A percentile compares a stretch with the other conserved stretches of the same genome.
phyloP scores from a whole-genome alignment of 1,140 invertebrate genomes.

The Helicoverpa armigera region DNA sequence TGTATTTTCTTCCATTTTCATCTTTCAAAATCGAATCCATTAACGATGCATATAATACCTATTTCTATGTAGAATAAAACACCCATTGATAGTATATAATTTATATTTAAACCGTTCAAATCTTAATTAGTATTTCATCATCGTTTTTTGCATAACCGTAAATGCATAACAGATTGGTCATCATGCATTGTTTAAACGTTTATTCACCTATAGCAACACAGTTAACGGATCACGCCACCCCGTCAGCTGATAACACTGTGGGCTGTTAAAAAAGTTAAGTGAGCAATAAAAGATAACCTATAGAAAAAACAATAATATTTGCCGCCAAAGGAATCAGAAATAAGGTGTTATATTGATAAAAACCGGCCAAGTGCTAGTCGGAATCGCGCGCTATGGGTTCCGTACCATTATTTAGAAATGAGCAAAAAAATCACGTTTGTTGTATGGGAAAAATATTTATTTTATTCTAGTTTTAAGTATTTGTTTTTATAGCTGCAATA shows the following conservation, averaged over 20 bases:
- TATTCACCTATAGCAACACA: not conserved
- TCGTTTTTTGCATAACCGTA: not conserved
- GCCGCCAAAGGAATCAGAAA: not conserved
- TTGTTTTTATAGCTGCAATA: too few species aligned
- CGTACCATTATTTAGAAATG: too few species aligned
- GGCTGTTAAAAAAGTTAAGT: not conserved
- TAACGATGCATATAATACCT: too few species aligned
- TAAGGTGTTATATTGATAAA: not conserved
- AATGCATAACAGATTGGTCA: not conserved
- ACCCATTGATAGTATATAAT: too few species aligned
- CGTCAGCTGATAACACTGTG: not conserved
- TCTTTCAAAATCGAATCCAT: too few species aligned
- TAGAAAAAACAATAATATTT: not conserved
- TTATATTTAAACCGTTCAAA: too few species aligned
- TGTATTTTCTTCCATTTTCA: too few species aligned
- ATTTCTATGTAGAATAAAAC: too few species aligned
- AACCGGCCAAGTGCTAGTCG: not conserved
- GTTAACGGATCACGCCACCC: conserved; percentile 10
- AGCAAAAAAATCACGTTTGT: too few species aligned
- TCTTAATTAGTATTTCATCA: not conserved
- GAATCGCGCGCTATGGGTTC: too few species aligned
- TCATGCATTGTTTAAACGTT: not conserved
- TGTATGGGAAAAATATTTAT: too few species aligned
- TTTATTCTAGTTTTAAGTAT: too few species aligned
- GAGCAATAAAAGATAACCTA: conserved; percentile 23